Evolutionary conservation across 64 coral and sea anemone genomes (phyloP), one percentile per base, ranked within the genome.

Genomic region (Montipora capricornis): DNA sequence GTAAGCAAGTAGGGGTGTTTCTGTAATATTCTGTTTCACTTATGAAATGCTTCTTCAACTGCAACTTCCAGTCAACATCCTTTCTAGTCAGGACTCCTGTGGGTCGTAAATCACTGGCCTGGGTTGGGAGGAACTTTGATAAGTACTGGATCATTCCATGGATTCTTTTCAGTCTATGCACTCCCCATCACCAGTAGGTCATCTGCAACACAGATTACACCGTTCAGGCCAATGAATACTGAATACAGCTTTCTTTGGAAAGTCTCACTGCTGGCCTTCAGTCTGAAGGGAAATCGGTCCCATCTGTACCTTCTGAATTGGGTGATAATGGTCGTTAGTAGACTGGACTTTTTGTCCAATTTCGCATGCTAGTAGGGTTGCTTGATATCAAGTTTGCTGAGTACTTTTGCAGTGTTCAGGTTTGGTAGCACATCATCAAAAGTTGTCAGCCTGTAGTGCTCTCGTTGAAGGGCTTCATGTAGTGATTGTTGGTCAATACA

Each of bases 201-300:
- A 87, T 71, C 83, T 68, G 83, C 64, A 47, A 87, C 52, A 59
- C 57, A 69, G 17, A 22, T 66, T 50, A 16, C 61, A 13, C 83
- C 55, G 67, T 44, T 17, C 19, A 87, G 83, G 47, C 55, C 83
- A 44, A 8, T 5, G 58, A 87, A 22, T 29, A 10, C 67, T 46
- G 66, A 12, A 20, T 44, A 8, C 20, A 87, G 83, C 20, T 51
- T 44, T 29, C 24, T 66, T 59, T 87, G 83, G 7, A 68, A 87
- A 44, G 68, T 87, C 20, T 87, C 83, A 4, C 22, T 68, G 67
- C 83, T 87, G 55, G 68, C 83, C 11, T 87, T 87, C 6, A 87
- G 83, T 6, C 83, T 16, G 20, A 87, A 87, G 9, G 55, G 58
- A 62, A 83, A 49, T 24, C 47, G 29, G 20, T 24, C 26, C 80